Evolutionary conservation across 2,113 vertebrate genomes (phyloP).

Genomic region (Carassius auratus): DNA sequence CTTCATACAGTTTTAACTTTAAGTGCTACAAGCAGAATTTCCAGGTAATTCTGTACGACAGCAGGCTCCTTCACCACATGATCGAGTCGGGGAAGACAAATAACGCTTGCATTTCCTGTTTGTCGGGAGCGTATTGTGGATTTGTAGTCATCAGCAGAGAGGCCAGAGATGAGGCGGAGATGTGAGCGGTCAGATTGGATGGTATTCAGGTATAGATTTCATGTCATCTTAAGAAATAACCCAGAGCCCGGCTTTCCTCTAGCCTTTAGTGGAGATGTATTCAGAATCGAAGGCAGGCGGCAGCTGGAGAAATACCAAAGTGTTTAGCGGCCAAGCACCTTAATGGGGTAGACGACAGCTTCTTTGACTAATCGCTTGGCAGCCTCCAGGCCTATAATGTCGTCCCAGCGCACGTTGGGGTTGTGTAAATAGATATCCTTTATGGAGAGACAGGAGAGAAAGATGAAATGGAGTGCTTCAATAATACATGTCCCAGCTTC

Average conservation of each 20-base stretch:
- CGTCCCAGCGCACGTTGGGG: constrained; percentile 90
- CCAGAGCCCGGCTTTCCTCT: constrained; percentile 60
- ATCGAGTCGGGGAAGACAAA: constrained; percentile 21
- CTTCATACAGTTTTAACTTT: not conserved
- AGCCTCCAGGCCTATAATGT: constrained; percentile 93
- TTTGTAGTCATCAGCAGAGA: constrained; percentile 65
- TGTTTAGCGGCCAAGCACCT: constrained; percentile 74
- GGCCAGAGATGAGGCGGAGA: constrained; percentile 51
- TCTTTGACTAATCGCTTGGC: constrained; percentile 98
- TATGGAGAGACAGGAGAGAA: constrained; percentile 57
- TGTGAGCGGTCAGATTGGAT: constrained; percentile 56
- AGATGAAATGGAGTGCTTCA: constrained; percentile 51
- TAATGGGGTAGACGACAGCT: constrained; percentile 95
- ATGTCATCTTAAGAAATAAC: constrained; percentile 74
- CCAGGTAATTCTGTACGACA: not conserved
- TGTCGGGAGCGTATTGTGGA: constrained; percentile 66
- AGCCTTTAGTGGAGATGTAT: constrained; percentile 76
- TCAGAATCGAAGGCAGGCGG: constrained; percentile 74
- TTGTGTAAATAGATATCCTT: constrained; percentile 93
- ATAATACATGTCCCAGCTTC: constrained; percentile 43
- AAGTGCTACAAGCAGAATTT: constrained; percentile 15
- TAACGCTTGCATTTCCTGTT: constrained; percentile 38
- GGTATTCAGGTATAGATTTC: constrained; percentile 79
- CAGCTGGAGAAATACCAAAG: constrained; percentile 73
- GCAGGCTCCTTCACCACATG: not conserved